Evolutionary conservation across 2,113 vertebrate genomes (phyloP), one percentile per base, ranked within the genome.

Genomic region (Daubentonia madagascariensis): DNA sequence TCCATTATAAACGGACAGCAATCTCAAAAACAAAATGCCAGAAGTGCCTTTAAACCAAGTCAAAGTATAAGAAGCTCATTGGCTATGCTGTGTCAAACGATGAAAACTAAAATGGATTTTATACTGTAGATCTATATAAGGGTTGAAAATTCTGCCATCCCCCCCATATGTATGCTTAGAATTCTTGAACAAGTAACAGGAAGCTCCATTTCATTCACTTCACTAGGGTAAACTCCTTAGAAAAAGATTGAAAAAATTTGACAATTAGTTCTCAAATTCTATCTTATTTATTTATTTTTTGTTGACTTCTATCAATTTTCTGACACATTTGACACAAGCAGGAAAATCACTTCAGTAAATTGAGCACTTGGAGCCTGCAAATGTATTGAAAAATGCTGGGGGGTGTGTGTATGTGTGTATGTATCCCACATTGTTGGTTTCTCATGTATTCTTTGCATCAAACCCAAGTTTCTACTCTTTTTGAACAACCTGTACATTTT

Each of bases 341-440:
- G 79, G 70, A 75, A 52, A 6, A 61, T n/a, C 23, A 63, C 91
- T 88, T 68, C 7, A 6, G 18, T 87, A 75, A 72, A 86, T 12
- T 0, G 4, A 85, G 40, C 32, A 20, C 9, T 17, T 37, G 32
- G 68, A 96, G 48, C 5, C 35, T 52, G 8, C 30, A 61, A 48
- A 54, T 57, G 8, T 14, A 28, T 54, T 57, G 45, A 85, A 89
- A 50, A 52, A 40, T 25, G 30, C 22, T 32, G 61, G 45, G 30
- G 18, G 45, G 84, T 76, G 98, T 98, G 99, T 99, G 99, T 99
- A 93, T 98, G 99, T 96, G 1, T 28, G 4, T 61, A 4, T 61
- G 25, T 61, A 99, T 96, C 99, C 99, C 99, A 99, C 99, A 97
- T 99, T 99, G 98, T 99, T 99, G 88, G 99, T 99, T 99, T 99